Evolutionary conservation across 2,888 invertebrate species (phyloP), one percentile per base, ranked within the genome.

Genomic region (Trachelus iudaicus): DNA sequence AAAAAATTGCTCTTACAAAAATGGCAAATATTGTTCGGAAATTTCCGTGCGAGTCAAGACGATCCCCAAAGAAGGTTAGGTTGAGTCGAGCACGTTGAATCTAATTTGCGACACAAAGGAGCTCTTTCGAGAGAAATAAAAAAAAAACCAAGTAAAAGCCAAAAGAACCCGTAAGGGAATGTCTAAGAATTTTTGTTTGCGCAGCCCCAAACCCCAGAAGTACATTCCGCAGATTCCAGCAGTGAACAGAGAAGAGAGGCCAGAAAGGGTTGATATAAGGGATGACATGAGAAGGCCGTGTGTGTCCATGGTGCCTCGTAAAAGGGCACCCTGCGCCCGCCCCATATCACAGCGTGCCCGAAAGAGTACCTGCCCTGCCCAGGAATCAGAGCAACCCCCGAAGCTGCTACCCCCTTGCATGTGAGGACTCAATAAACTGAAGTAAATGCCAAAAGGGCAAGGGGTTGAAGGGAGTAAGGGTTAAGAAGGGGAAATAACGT

Each of bases 301-400:
- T 69, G 79, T 83, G 40, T 83, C 83, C 76, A 73, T 83, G 40
- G 79, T 81, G 77, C 73, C 79, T 56, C 56, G 80, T 23, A 78
- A 75, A 79, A 80, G 77, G 23, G 76, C 83, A 34, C 83, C 83
- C 12, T 83, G 83, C 75, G 76, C 83, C 9, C 82, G 80, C 76
- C 77, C 77, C 23, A 71, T 81, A 56, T 76, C 78, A 11, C 75
- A 77, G 15, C 77, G 40, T 56, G 34, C 71, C 23, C 76, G 34
- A 37, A 76, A 37, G n/a, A 76, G 78, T 0, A 77, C 75, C 69
- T 83, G 83, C 71, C 83, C 81, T 11, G 81, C 83, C 12, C 71
- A 69, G 71, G 79, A 71, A 71, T 80, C 83, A 69, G 81, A 80
- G 77, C 34, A 75, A 34, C 73, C 79, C 34, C 23, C 15, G 15